Evolutionary conservation across 1,140 invertebrate genomes (phyloP), one percentile per base, ranked within the genome.

Genomic region (Anagrus nilaparvatae): DNA sequence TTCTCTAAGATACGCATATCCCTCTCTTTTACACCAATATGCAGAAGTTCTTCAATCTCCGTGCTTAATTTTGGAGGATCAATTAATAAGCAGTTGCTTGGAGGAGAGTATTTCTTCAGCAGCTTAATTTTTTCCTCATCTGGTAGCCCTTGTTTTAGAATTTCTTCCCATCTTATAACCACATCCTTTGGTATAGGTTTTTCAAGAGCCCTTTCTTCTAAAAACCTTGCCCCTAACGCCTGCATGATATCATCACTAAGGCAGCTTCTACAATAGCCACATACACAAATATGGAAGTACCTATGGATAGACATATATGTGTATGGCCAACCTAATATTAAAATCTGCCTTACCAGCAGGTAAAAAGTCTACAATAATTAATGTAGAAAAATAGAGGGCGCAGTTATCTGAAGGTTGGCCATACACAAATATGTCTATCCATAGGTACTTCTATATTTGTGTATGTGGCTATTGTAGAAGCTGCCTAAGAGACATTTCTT

Each of bases 51-150:
- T 28, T 24, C 16, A 10, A 43, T 20, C n/a, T 34, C 20, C 4
- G 40, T 6, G 19, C 34, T 43, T 23, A 34, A 16, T 20, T 24
- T 43, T 16, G 40, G 30, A 14, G 40, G 40, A 25, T 43, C 40
- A 24, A 33, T 34, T 5, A 43, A 20, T 6, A 24, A 3, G 9
- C 23, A 4, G 13, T 43, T 43, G 12, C 0, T 16, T 5, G 40
- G 31, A 3, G 40, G 40, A 13, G 30, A 31, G 25, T 34, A 43
- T 43, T 43, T 43, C 13, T 23, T 34, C 4, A 35, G 13, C 14
- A 43, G 12, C 14, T 9, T 14, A 4, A 10, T 23, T 19, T 21
- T 34, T 14, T 43, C 21, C 16, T 43, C 40, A 4, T 12, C 25
- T 6, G 40, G 40, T 12, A 43, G 9, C 2, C 31, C 40, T 10